phyloP scores from a whole-genome alignment of 1,140 invertebrate genomes.

The Andricus grossulariae region DNA sequence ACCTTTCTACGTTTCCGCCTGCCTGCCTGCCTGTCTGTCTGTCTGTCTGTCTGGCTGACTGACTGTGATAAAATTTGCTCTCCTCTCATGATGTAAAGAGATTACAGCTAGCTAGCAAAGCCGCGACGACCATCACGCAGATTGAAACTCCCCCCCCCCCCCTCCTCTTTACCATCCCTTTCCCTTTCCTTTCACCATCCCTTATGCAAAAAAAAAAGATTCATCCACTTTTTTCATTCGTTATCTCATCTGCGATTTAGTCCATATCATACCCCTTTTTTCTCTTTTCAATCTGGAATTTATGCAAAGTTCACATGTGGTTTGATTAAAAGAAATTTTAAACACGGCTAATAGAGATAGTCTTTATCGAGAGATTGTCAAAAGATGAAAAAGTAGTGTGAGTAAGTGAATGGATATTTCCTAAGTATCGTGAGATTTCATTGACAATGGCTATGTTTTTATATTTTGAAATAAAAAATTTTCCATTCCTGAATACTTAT shows the following conservation, averaged over 20 bases:
- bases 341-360: neutral
- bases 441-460: too few relatives aligned
- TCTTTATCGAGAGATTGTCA: too few relatives aligned
- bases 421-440: too few relatives aligned
- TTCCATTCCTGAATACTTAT: too few relatives aligned
- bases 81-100: constrained; percentile 43
- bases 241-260: constrained; percentile 15
- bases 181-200: neutral
- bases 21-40: neutral
- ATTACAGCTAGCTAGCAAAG: constrained; percentile 40
- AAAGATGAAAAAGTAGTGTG: too few relatives aligned
- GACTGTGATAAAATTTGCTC: constrained; percentile 46
- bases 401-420: too few relatives aligned
- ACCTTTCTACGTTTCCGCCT: constrained; percentile 49
- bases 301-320: neutral
- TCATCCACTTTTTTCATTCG: constrained; percentile 4
- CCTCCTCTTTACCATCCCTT: neutral
- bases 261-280: neutral
- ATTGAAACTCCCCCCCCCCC: constrained; percentile 13
- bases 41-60: constrained; percentile 42
- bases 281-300: neutral
- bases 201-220: constrained; percentile 1
- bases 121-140: constrained; percentile 32
- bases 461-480: too few relatives aligned
- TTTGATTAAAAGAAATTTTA: neutral